Conservation (phyloP, 64 coral and sea anemone species). For the Exaiptasia diaphana region DNA sequence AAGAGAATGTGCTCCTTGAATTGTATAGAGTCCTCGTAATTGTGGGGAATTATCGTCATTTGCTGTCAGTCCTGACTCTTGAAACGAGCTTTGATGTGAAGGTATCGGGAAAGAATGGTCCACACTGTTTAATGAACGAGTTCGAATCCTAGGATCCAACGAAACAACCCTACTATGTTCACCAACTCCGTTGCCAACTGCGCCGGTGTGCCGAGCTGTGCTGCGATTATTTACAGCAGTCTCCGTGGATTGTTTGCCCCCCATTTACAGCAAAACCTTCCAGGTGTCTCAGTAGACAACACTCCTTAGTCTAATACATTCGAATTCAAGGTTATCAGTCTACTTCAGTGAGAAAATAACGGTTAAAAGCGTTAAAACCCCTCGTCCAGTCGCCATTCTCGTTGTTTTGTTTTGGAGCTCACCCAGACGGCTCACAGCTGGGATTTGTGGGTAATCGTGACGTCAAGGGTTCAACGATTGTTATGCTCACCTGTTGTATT, state of each 20-base stretch:
- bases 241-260: slow-evolving; percentile 76
- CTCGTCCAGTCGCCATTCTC: not conserved
- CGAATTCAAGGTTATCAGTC: not conserved
- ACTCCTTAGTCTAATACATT: not conserved
- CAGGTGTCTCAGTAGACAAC: not conserved
- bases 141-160: slow-evolving; percentile 75
- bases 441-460: not conserved
- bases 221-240: slow-evolving; percentile 61
- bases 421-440: not conserved
- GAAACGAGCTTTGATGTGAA: slow-evolving; percentile 65
- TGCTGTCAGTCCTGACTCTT: slow-evolving; percentile 87
- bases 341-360: not conserved
- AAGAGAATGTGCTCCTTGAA: slow-evolving; percentile 80
- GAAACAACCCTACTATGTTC: slow-evolving; percentile 75
- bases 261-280: slow-evolving; percentile 30
- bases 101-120: slow-evolving; percentile 78
- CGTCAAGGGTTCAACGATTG: not conserved
- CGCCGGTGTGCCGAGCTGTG: slow-evolving; percentile 46
- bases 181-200: slow-evolving; percentile 45
- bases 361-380: not conserved
- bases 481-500: too few relatives aligned
- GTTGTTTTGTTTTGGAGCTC: slow-evolving; percentile 10
- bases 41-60: slow-evolving; percentile 68
- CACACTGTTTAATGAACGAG: slow-evolving; percentile 85
- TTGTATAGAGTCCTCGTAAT: slow-evolving; percentile 30